Evolutionary conservation across 2,797 vertebrate species (phyloP).

Genomic region (Intellagama lesueurii): DNA sequence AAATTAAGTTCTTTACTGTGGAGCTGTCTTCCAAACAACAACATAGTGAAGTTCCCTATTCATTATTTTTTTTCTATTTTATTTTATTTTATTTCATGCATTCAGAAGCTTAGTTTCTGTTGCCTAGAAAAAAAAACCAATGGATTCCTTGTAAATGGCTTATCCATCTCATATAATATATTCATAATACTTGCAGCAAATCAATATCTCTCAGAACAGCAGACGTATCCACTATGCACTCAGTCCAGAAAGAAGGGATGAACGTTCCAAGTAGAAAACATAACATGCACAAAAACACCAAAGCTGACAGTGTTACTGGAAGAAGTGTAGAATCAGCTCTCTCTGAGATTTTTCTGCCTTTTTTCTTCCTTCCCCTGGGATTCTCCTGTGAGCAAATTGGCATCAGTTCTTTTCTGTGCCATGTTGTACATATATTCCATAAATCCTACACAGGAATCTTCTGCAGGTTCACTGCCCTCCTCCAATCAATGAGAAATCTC

Average conservation of each 20-base stretch:
- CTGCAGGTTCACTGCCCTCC: no score
- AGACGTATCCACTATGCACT: neutral
- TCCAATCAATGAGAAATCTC: no score
- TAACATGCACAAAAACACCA: no score
- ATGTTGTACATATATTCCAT: no score
- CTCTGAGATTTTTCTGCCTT: neutral
- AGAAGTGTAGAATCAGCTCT: neutral
- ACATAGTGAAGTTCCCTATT: conserved; percentile 17
- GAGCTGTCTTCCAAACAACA: neutral
- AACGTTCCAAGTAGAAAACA: neutral
- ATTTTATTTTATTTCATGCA: neutral
- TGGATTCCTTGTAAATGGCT: neutral
- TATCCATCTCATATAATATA: neutral
- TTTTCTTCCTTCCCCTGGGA: no score
- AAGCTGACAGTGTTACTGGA: no score
- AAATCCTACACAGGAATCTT: no score
- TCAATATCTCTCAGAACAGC: neutral
- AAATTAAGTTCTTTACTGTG: neutral
- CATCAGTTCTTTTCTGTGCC: no score
- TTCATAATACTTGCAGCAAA: neutral
- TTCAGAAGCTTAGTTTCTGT: neutral
- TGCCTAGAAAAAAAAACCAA: neutral
- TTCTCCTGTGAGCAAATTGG: no score
- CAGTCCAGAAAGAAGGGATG: neutral
- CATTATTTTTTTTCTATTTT: neutral